phyloP scores from a whole-genome alignment of 1,140 invertebrate species.

The Drosophila navojoa region DNA sequence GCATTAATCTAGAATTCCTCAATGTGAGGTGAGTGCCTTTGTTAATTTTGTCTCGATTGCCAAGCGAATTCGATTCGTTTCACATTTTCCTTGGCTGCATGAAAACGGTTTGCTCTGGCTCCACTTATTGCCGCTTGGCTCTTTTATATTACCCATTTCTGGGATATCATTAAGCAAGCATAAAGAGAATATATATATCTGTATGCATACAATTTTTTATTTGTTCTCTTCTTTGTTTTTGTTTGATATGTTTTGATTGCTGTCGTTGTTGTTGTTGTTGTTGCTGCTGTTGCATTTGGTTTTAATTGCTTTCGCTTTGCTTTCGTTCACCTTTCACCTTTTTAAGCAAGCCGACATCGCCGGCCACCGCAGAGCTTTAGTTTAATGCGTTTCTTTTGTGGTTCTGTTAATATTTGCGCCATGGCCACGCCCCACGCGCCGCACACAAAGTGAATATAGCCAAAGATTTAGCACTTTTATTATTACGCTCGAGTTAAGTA shows the following conservation, averaged over 20 bases:
- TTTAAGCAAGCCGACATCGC: neutral
- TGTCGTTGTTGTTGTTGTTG: slow-evolving; percentile 18
- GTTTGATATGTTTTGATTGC: slow-evolving; percentile 23
- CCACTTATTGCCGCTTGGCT: neutral
- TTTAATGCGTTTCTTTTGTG: slow-evolving; percentile 64
- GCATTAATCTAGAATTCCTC: too few relatives aligned
- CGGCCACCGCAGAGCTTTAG: slow-evolving; percentile 2
- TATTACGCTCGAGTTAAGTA: slow-evolving; percentile 82
- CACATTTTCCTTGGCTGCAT: neutral
- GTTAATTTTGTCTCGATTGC: neutral
- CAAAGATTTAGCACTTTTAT: slow-evolving; percentile 82
- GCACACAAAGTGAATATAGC: slow-evolving; percentile 76
- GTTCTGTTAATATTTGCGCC: slow-evolving; percentile 61
- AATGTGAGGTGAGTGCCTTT: too few relatives aligned
- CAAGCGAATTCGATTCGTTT: neutral
- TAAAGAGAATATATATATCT: slow-evolving; percentile 53
- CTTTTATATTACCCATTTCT: neutral
- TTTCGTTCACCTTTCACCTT: slow-evolving; percentile 58
- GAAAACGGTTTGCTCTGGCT: neutral
- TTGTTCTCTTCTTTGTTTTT: slow-evolving; percentile 15
- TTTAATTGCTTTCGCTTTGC: slow-evolving; percentile 76
- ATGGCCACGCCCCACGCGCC: slow-evolving; percentile 25
- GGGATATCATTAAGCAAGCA: slow-evolving; percentile 39
- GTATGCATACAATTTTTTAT: neutral
- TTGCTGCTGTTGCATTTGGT: slow-evolving; percentile 49